Evolutionary conservation across 2,797 vertebrate species (phyloP).

Genomic region (Leptatherina wallacei): DNA sequence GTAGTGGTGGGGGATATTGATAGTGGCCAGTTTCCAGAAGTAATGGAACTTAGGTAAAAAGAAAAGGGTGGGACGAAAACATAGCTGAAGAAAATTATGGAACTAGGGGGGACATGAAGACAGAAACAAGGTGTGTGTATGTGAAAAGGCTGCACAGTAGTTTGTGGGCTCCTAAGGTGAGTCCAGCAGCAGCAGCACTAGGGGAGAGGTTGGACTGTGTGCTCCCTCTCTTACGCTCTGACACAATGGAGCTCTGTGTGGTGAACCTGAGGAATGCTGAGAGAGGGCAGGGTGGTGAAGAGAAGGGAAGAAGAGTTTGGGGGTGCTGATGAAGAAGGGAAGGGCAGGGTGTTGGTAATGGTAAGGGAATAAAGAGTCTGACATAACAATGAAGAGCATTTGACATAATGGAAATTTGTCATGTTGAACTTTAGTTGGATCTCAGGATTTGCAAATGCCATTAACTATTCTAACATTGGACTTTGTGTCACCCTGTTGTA

Average conservation of each 20-base stretch:
- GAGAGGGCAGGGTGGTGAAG: conserved; percentile 66
- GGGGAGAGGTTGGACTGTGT: conserved; percentile 66
- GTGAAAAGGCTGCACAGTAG: conserved; percentile 56
- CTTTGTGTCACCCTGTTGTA: neutral
- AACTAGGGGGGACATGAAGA: conserved; percentile 42
- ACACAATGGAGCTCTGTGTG: conserved; percentile 84
- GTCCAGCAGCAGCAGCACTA: conserved; percentile 51
- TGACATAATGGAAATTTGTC: conserved; percentile 4
- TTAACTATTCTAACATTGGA: neutral
- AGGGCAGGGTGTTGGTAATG: conserved; percentile 13
- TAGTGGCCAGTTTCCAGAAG: conserved; percentile 66
- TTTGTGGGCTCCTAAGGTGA: conserved; percentile 79
- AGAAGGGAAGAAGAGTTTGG: conserved; percentile 46
- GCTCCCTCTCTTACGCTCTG: conserved; percentile 63
- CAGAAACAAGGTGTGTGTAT: conserved; percentile 34
- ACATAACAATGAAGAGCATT: conserved; percentile 26
- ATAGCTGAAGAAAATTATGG: conserved; percentile 39
- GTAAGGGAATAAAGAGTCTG: conserved; percentile 8
- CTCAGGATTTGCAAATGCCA: neutral
- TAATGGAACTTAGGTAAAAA: conserved; percentile 55
- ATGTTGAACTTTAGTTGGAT: neutral
- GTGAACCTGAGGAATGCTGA: conserved; percentile 78
- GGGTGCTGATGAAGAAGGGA: conserved; percentile 11
- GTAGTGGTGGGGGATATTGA: conserved; percentile 49
- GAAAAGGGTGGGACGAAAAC: conserved; percentile 45